A percentile compares a stretch with the other conserved stretches of the same genome.
phyloP scores from a whole-genome alignment of 53 echinoderm and acorn worm species.

The Apostichopus leukothele region DNA sequence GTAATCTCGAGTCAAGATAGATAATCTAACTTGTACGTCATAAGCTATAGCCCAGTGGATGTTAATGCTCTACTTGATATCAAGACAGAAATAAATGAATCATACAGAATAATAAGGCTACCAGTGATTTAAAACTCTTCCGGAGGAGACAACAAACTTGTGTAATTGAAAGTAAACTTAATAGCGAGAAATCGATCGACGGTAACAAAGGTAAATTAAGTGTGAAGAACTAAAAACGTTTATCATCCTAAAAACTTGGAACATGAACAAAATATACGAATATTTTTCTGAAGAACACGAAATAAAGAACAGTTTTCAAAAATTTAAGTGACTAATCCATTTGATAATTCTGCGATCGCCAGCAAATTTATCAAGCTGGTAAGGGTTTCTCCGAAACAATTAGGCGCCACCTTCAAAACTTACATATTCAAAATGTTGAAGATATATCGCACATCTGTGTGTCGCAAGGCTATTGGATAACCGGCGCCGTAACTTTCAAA shows the following conservation, averaged over 20 bases:
- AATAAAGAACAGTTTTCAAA: background rate
- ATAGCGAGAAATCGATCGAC: slow-evolving; percentile 21
- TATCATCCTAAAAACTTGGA: background rate
- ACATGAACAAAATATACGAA: background rate
- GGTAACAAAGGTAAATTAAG: background rate
- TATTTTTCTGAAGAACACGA: background rate
- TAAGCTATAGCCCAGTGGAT: background rate
- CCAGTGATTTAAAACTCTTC: background rate
- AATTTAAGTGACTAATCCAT: background rate
- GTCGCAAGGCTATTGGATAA: background rate
- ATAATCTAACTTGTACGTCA: background rate
- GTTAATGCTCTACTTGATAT: background rate
- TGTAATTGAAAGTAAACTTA: background rate
- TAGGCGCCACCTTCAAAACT: background rate
- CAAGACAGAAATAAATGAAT: background rate
- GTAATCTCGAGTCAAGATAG: background rate
- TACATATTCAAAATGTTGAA: background rate
- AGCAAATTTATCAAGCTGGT: background rate
- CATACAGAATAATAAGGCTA: background rate
- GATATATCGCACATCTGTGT: background rate
- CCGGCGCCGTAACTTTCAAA: background rate
- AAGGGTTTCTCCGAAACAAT: background rate
- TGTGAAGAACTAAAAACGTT: slow-evolving; percentile 10
- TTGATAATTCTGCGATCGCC: background rate
- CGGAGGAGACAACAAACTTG: background rate